A percentile compares a stretch with the other conserved stretches of the same genome.
Conservation (phyloP, 2,888 invertebrate genomes). For the Cataglyphis rosenhaueri region DNA sequence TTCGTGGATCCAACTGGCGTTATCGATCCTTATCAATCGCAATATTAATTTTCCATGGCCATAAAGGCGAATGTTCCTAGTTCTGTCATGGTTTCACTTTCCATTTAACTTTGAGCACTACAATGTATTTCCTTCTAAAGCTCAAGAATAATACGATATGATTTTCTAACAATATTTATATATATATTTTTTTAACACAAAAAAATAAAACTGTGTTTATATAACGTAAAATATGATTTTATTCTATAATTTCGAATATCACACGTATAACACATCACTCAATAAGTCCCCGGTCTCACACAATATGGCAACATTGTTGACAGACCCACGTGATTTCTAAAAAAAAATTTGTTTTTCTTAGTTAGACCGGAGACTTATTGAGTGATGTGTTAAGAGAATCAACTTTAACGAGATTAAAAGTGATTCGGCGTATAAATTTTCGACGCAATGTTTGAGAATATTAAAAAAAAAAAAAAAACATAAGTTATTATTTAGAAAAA, state of each 20-base stretch:
- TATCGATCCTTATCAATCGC: conserved; percentile 40
- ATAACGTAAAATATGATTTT: background rate
- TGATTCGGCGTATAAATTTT: background rate
- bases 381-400: background rate
- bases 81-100: conserved; percentile 43
- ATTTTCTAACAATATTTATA: background rate
- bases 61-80: conserved; percentile 31
- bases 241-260: too few relatives aligned
- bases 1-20: conserved; percentile 32
- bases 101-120: conserved; percentile 20
- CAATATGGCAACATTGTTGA: too few relatives aligned
- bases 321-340: too few relatives aligned
- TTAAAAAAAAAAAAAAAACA: background rate
- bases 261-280: too few relatives aligned
- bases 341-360: too few relatives aligned
- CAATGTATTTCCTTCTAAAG: background rate
- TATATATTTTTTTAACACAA: background rate
- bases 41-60: conserved; percentile 25
- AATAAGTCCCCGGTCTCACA: too few relatives aligned
- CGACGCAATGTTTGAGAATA: background rate
- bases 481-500: background rate
- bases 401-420: background rate
- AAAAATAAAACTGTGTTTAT: conserved; percentile 1
- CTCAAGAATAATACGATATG: background rate
- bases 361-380: too few relatives aligned